A percentile compares a stretch with the other conserved stretches of the same genome.
These are phyloP conservation scores for Diloba caeruleocephala DNA, from an alignment of 2,888 invertebrate genomes.

Conservation along the genomic window DNA sequence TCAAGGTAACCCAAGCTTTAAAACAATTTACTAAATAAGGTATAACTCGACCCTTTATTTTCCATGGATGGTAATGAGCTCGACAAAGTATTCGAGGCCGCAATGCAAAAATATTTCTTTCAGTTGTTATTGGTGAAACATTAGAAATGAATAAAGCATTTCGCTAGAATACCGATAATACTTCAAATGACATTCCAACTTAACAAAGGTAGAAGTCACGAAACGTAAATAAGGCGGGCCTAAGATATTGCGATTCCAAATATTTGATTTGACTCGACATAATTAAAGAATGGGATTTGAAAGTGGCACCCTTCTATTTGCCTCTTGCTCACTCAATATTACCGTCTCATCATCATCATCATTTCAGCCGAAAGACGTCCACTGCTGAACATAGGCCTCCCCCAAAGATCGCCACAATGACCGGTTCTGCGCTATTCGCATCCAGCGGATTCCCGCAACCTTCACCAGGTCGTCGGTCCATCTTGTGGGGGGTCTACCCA, in stretches of 20 bases:
- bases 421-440: too few relatives aligned
- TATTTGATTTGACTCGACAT: too few relatives aligned
- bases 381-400: too few relatives aligned
- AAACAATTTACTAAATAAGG: conserved; percentile 1
- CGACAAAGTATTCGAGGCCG: conserved; percentile 47
- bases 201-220: conserved; percentile 83
- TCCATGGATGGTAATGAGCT: conserved; percentile 47
- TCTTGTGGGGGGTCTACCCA: too few relatives aligned
- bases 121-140: conserved; percentile 69
- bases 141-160: conserved; percentile 76
- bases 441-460: too few relatives aligned
- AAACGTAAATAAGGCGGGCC: conserved; percentile 66
- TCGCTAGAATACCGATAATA: conserved; percentile 82
- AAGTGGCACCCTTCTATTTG: too few relatives aligned
- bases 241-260: conserved; percentile 27
- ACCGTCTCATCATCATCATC: too few relatives aligned
- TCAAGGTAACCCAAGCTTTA: neutral
- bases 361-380: too few relatives aligned
- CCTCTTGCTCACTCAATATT: too few relatives aligned
- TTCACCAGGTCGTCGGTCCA: too few relatives aligned
- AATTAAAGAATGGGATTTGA: too few relatives aligned
- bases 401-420: too few relatives aligned
- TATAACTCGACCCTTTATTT: conserved; percentile 21
- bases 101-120: conserved; percentile 62
- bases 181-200: conserved; percentile 79